Evolutionary conservation across 1,140 invertebrate genomes (phyloP).

Genomic region (Forficula auricularia): DNA sequence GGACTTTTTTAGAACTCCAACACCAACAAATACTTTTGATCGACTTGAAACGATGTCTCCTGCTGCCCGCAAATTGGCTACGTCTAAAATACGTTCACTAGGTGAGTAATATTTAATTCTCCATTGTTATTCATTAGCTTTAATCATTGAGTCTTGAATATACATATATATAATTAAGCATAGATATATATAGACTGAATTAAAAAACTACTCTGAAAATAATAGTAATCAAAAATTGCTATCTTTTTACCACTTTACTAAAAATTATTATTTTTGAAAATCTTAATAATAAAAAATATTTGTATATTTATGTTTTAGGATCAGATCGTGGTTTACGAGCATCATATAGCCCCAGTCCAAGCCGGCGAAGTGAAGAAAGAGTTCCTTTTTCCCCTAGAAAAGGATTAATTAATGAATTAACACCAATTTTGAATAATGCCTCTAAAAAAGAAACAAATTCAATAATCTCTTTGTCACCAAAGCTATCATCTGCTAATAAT

Average conservation of each 20-base stretch:
- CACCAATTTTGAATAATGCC: conserved; percentile 23
- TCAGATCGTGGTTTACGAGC: conserved; percentile 32
- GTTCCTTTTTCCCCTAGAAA: conserved; percentile 26
- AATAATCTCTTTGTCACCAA: too few relatives aligned
- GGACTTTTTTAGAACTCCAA: conserved; percentile 27
- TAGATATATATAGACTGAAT: conserved; percentile 27
- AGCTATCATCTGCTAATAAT: conserved; percentile 12
- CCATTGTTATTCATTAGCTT: too few relatives aligned
- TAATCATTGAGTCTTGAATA: conserved; percentile 24
- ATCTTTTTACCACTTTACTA: too few relatives aligned
- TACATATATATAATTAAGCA: background rate
- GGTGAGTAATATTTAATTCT: too few relatives aligned
- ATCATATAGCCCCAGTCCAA: conserved; percentile 33
- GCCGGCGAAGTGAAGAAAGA: conserved; percentile 13
- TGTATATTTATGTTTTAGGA: conserved; percentile 21
- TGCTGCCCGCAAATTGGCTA: conserved; percentile 70
- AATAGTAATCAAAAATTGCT: too few relatives aligned
- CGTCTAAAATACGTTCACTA: conserved; percentile 31
- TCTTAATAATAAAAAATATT: too few relatives aligned
- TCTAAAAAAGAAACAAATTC: conserved; percentile 18
- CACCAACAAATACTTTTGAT: conserved; percentile 47
- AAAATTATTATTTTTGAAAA: too few relatives aligned
- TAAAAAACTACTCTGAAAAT: too few relatives aligned
- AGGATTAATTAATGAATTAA: conserved; percentile 22
- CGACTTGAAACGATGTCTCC: conserved; percentile 82